phyloP scores from a whole-genome alignment of 2,888 invertebrate species.

The Didymodactylos carnosus region DNA sequence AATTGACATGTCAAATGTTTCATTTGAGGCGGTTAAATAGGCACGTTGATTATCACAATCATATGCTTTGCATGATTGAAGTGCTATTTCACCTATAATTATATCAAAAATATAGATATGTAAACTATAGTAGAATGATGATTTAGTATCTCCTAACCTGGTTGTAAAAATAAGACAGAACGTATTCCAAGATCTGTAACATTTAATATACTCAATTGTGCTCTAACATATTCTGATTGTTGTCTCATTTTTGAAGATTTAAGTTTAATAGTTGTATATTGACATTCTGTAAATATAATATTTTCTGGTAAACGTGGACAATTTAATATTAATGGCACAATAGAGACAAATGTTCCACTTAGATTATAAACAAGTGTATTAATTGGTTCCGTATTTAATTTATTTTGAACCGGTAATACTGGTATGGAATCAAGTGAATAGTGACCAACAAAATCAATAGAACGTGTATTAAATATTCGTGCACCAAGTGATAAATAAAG shows the following conservation, averaged over 20 bases:
- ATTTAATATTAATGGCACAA: background rate
- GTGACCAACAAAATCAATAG: background rate
- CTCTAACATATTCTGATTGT: background rate
- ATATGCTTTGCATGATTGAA: background rate
- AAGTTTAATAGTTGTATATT: no score
- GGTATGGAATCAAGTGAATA: background rate
- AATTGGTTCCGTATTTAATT: background rate
- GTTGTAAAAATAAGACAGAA: background rate
- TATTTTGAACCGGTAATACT: no score
- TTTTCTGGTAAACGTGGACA: background rate
- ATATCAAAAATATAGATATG: no score
- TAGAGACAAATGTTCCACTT: background rate
- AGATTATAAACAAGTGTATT: background rate
- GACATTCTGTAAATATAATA: background rate
- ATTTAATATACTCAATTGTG: background rate
- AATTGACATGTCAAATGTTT: background rate
- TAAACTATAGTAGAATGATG: no score
- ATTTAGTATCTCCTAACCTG: background rate
- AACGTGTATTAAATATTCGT: background rate
- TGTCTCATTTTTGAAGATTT: no score
- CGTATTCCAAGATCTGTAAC: background rate
- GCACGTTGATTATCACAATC: background rate
- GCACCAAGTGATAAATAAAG: background rate
- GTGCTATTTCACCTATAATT: background rate
- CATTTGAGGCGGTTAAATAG: background rate